Conservation (phyloP, 1,140 invertebrate genomes). For the Littorina saxatilis region DNA sequence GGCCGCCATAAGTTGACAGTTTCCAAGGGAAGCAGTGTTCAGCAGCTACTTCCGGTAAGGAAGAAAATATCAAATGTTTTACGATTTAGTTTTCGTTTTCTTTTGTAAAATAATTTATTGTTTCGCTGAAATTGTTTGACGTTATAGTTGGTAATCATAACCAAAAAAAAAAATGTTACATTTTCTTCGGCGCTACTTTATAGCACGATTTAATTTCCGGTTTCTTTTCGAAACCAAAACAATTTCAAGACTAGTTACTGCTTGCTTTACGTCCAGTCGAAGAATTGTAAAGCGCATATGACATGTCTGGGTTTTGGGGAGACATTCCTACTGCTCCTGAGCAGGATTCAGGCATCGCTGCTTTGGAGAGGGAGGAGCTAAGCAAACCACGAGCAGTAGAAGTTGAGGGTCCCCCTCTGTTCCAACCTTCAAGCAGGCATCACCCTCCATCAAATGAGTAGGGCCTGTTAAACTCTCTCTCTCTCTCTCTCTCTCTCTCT, state of each 20-base stretch:
- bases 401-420: slow-evolving; percentile 70
- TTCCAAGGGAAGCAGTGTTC: slow-evolving; percentile 6
- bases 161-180: too few species aligned
- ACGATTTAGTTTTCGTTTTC: neutral
- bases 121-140: too few species aligned
- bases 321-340: slow-evolving; percentile 68
- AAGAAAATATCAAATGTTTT: neutral
- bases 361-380: slow-evolving; percentile 73
- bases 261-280: neutral
- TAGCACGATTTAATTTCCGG: neutral
- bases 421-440: slow-evolving; percentile 72
- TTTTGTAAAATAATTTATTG: neutral
- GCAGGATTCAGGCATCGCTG: slow-evolving; percentile 71
- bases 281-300: neutral
- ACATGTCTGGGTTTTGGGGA: slow-evolving; percentile 65
- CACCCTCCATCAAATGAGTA: slow-evolving; percentile 71
- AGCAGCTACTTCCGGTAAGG: slow-evolving; percentile 32
- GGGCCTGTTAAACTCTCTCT: too few species aligned
- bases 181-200: too few species aligned
- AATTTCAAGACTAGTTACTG: neutral
- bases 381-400: slow-evolving; percentile 72
- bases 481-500: too few species aligned
- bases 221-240: neutral
- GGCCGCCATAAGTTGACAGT: slow-evolving; percentile 24
- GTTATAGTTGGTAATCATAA: too few species aligned